A percentile compares a stretch with the other conserved stretches of the same genome.
Evolutionary conservation across 1,140 invertebrate species (phyloP).

Genomic region (Riptortus pedestris): DNA sequence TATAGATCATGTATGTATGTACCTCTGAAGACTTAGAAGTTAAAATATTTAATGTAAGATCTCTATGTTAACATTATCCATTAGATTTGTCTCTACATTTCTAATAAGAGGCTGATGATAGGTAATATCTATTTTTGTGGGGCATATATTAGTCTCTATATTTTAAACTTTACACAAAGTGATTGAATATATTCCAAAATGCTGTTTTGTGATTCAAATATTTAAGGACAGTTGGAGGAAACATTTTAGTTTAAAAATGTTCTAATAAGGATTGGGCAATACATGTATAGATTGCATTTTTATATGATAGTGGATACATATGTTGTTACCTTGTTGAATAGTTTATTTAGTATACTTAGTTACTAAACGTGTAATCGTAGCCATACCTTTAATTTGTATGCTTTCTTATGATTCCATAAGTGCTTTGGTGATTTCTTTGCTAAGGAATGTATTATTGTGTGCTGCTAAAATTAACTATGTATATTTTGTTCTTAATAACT

Average conservation of each 20-base stretch:
- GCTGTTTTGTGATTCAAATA: not conserved
- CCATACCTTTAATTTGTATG: no score
- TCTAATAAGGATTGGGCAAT: conserved; percentile 5
- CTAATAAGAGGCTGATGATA: conserved; percentile 12
- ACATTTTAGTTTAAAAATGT: not conserved
- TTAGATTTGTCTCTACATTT: conserved; percentile 5
- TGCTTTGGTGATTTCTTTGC: no score
- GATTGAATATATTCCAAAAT: not conserved
- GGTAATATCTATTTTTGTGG: conserved; percentile 14
- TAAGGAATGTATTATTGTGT: no score
- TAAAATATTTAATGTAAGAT: conserved; percentile 12
- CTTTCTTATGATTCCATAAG: no score
- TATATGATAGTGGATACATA: not conserved
- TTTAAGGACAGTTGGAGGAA: not conserved
- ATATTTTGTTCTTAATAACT: no score
- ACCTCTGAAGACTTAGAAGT: conserved; percentile 15
- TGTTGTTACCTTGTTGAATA: conserved; percentile 18
- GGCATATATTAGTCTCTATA: conserved; percentile 15
- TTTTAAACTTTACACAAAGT: not conserved
- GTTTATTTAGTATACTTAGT: conserved; percentile 23
- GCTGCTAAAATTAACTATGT: no score
- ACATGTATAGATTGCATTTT: not conserved
- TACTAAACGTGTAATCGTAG: no score
- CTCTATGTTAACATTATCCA: conserved; percentile 18
- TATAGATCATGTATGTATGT: not conserved